Evolutionary conservation across 2,113 vertebrate genomes (phyloP), one percentile per base, ranked within the genome.

Genomic region (Marcusenius ussheri): DNA sequence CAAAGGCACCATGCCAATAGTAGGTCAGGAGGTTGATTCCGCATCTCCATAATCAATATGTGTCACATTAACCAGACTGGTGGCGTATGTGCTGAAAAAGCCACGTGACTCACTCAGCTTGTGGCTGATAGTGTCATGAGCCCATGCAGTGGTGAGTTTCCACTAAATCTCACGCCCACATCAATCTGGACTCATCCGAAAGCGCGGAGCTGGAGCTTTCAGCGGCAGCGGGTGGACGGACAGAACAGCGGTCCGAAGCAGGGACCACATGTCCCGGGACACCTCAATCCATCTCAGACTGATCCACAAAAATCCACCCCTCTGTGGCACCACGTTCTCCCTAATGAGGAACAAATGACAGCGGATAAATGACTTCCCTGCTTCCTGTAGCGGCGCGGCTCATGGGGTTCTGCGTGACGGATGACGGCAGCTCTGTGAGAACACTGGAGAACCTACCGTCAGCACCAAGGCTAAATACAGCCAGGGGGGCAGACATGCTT

Each of bases 41-140:
- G 15, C 4, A 74, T 74, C 31, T 88, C 87, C 56, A 86, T 58
- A 89, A 89, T 84, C 49, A 84, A 62, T 15, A 66, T 19, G 58
- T 31, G 88, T 90, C 58, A 88, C 70, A 5, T 53, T 51, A 88
- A 80, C 50, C 15, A 46, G 27, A 58, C n/a, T 42, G 74, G 74
- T 17, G 74, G 74, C 35, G 1, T 7, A 42, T 42, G 35, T 88
- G 89, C 70, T 62, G 88, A 91, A 84, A 87, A 58, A 74, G 35
- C 88, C 77, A 51, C 17, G 89, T 21, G 45, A 31, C 39, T 88
- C 50, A 56, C 35, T 84, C 70, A 6, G 27, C 88, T 87, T 83
- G 24, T 87, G 87, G 53, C 58, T 66, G 39, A 51, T 89, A 66
- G 35, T 84, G 70, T 89, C 92, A 87, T 86, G 86, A 89, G 89